A percentile compares a stretch with the other conserved stretches of the same genome.
Conservation (phyloP, 1,140 invertebrate genomes). For the Listronotus oregonensis region DNA sequence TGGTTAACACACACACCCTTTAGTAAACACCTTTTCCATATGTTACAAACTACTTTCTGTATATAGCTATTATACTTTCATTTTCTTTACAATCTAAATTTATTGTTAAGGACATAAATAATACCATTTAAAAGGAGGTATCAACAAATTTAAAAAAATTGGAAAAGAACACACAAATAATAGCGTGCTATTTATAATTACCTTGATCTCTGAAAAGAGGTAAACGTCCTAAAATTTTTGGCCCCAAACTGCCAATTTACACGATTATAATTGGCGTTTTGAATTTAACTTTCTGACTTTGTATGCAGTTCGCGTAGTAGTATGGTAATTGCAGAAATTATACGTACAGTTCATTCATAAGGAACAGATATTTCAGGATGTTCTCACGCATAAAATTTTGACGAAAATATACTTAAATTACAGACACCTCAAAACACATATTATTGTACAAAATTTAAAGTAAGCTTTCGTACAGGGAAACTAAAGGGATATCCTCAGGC, state of each 20-base stretch:
- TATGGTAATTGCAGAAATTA: slow-evolving; percentile 27
- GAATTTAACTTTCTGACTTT: slow-evolving; percentile 16
- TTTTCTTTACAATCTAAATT: slow-evolving; percentile 2
- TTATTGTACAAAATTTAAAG: background rate
- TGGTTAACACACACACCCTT: too few relatives aligned
- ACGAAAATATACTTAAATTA: background rate
- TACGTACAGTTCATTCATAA: slow-evolving; percentile 26
- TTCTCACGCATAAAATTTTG: slow-evolving; percentile 22
- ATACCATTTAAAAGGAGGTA: too few relatives aligned
- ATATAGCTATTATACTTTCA: slow-evolving; percentile 1
- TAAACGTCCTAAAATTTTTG: slow-evolving; percentile 19
- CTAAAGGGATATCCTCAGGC: too few relatives aligned
- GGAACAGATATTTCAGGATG: slow-evolving; percentile 12
- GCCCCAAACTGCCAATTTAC: slow-evolving; percentile 26
- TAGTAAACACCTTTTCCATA: too few relatives aligned
- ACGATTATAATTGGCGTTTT: slow-evolving; percentile 20
- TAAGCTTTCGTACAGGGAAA: too few relatives aligned
- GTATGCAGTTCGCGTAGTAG: slow-evolving; percentile 26
- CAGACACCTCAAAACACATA: background rate
- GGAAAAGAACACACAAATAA: slow-evolving; percentile 4
- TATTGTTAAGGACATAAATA: background rate
- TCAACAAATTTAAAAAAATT: too few relatives aligned
- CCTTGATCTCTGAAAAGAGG: background rate
- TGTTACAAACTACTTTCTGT: background rate
- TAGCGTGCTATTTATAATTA: slow-evolving; percentile 20